Percentiles rank a stretch among this genome's conserved stretches.
phyloP scores from a whole-genome alignment of 2,888 invertebrate species.

The Cheilosia vernalis region DNA sequence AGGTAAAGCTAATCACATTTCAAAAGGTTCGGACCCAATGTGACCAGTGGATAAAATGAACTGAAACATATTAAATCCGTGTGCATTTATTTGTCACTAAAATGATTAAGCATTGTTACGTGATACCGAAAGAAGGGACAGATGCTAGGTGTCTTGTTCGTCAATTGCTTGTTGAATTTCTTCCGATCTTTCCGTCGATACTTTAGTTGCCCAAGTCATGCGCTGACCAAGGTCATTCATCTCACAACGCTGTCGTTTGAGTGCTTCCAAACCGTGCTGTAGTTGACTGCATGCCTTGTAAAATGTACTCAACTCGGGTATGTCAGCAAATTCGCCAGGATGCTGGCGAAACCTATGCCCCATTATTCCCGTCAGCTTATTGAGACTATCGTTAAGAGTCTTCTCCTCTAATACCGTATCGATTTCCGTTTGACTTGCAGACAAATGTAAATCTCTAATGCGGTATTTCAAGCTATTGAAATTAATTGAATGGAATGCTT shows the following conservation, averaged over 20 bases:
- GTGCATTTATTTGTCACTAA: background rate
- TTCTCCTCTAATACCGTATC: slow-evolving; percentile 76
- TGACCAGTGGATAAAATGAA: no score
- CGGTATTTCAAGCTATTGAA: slow-evolving; percentile 79
- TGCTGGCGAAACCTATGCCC: slow-evolving; percentile 79
- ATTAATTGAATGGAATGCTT: slow-evolving; percentile 80
- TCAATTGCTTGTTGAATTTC: slow-evolving; percentile 77
- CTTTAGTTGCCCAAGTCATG: slow-evolving; percentile 78
- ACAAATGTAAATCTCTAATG: slow-evolving; percentile 80
- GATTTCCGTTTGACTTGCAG: slow-evolving; percentile 69
- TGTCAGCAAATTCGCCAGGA: slow-evolving; percentile 81
- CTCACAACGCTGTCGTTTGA: slow-evolving; percentile 78
- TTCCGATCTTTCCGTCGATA: slow-evolving; percentile 78
- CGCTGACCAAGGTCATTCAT: slow-evolving; percentile 78
- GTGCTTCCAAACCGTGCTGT: slow-evolving; percentile 79
- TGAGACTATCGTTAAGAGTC: slow-evolving; percentile 77
- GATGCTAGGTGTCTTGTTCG: slow-evolving; percentile 1
- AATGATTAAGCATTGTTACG: background rate
- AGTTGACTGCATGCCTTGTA: slow-evolving; percentile 80
- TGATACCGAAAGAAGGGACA: background rate
- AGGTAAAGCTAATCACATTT: no score
- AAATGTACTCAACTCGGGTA: slow-evolving; percentile 81
- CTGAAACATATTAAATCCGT: no score
- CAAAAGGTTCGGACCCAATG: no score
- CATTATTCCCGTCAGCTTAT: slow-evolving; percentile 78